Conservation (phyloP, 2,113 vertebrate genomes). For the Miniopterus natalensis region DNA sequence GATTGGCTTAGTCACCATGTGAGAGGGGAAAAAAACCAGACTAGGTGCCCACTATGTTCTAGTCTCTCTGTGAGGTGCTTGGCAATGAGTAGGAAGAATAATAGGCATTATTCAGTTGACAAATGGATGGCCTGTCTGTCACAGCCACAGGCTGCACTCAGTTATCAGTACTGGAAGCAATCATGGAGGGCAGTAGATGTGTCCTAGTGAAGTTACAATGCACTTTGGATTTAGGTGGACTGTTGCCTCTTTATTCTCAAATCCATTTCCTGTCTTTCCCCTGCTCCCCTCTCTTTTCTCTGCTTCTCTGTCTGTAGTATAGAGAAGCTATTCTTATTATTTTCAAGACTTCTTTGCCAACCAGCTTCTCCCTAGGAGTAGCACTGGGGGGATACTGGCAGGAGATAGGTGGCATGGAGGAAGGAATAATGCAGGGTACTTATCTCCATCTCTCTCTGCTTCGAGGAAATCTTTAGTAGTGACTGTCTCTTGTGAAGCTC, state of each 20-base stretch:
- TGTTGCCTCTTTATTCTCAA: neutral
- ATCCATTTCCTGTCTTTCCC: neutral
- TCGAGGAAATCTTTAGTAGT: too few species aligned
- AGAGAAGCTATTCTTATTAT: neutral
- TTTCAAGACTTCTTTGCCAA: neutral
- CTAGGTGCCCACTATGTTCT: neutral
- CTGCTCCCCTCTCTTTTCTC: neutral
- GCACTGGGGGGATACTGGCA: neutral
- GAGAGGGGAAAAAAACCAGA: neutral
- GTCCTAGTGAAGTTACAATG: neutral
- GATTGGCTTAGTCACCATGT: conserved; percentile 1
- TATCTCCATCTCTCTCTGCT: neutral
- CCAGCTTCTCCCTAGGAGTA: neutral
- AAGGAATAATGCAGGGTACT: neutral
- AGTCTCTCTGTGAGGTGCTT: neutral
- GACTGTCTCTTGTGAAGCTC: neutral
- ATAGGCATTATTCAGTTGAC: neutral
- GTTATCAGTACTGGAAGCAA: neutral
- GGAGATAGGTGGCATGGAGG: neutral
- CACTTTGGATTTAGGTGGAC: neutral
- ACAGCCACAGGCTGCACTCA: neutral
- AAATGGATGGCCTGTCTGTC: neutral
- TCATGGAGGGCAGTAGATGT: neutral
- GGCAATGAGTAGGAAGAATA: neutral
- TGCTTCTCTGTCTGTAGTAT: neutral